Evolutionary conservation across 2,888 invertebrate species (phyloP).

Genomic region (Eupithecia inturbata): DNA sequence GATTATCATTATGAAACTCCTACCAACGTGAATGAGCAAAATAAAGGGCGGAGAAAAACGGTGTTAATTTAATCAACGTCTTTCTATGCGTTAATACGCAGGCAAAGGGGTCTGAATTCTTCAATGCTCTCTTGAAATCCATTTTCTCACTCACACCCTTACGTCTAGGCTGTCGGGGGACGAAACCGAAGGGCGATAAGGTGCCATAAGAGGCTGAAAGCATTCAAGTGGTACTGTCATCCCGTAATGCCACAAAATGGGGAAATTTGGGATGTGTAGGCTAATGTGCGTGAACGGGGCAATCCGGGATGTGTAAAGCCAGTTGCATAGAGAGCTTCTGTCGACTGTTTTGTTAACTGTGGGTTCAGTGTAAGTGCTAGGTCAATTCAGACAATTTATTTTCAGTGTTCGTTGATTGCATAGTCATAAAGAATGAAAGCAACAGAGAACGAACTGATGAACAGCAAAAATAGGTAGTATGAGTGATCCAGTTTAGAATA

Average conservation of each 20-base stretch:
- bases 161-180: slow-evolving; percentile 48
- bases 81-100: background rate
- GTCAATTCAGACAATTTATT: too few relatives aligned
- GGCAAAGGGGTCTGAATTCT: background rate
- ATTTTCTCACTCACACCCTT: slow-evolving; percentile 20
- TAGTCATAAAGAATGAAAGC: too few relatives aligned
- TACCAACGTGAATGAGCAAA: too few relatives aligned
- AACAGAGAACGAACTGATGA: too few relatives aligned
- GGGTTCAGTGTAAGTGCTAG: too few relatives aligned
- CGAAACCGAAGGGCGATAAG: slow-evolving; percentile 44
- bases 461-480: too few relatives aligned
- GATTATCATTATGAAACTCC: too few relatives aligned
- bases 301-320: background rate
- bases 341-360: too few relatives aligned
- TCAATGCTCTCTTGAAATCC: background rate
- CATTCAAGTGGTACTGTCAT: slow-evolving; percentile 44
- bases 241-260: slow-evolving; percentile 20
- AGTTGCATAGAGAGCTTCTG: background rate
- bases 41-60: background rate
- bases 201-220: slow-evolving; percentile 53
- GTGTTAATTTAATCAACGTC: background rate
- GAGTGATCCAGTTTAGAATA: too few relatives aligned
- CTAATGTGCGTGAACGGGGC: slow-evolving; percentile 9
- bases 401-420: too few relatives aligned
- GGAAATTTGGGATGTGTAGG: slow-evolving; percentile 8